Conservation (phyloP, 2,113 vertebrate species). For the Bujurquina vittata region DNA sequence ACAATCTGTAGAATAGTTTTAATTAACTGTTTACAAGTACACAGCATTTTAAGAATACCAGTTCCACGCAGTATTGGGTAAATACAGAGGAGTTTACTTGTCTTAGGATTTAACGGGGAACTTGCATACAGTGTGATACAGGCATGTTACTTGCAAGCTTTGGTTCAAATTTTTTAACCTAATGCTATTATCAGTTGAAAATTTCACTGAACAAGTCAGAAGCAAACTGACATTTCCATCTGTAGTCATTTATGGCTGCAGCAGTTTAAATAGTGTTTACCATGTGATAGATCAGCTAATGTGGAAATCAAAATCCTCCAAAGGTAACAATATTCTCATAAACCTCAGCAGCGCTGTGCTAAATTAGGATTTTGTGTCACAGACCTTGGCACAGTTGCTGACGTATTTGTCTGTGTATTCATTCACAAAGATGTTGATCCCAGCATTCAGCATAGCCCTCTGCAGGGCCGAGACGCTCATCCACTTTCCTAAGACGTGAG, state of each 20-base stretch:
- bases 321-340: no score
- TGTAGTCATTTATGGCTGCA: no score
- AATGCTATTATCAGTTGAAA: no score
- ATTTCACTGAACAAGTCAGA: no score
- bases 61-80: background rate
- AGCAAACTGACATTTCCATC: no score
- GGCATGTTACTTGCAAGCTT: no score
- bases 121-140: background rate
- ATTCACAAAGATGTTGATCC: constrained; percentile 90
- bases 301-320: no score
- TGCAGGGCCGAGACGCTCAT: constrained; percentile 79
- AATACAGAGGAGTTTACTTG: rapidly evolving
- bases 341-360: no score
- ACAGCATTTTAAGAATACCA: background rate
- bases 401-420: constrained; percentile 82
- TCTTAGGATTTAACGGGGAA: background rate
- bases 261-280: no score
- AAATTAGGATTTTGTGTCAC: background rate
- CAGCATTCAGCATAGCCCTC: constrained; percentile 79
- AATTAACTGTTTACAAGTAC: background rate
- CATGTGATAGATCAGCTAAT: no score
- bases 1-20: background rate
- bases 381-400: constrained; percentile 78
- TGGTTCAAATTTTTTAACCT: no score
- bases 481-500: constrained; percentile 83